These are phyloP conservation scores for Trachelus iudaicus DNA, from an alignment of 2,888 invertebrate species.

Conservation along the genomic window DNA sequence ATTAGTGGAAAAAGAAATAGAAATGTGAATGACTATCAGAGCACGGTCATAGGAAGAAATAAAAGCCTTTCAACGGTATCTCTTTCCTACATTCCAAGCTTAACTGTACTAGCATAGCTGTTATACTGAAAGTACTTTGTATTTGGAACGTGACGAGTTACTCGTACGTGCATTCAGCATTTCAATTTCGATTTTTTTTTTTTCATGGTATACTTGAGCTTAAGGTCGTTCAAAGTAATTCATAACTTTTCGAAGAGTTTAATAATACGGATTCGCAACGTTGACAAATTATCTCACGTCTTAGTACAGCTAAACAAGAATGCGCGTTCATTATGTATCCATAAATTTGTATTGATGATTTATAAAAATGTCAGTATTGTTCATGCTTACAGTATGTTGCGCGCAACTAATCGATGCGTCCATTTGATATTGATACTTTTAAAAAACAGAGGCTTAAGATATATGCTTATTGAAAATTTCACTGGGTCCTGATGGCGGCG, in stretches of 20 bases:
- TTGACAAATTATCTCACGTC: neutral
- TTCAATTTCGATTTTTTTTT: neutral
- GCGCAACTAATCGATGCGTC: neutral
- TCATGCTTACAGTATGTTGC: neutral
- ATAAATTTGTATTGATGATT: neutral
- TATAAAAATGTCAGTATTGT: neutral
- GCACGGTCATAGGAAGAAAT: neutral
- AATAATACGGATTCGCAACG: neutral
- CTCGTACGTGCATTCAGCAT: neutral
- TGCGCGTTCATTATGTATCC: neutral
- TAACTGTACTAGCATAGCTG: neutral
- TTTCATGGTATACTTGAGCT: neutral
- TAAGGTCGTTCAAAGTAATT: neutral
- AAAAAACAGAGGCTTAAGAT: neutral
- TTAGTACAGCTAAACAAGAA: neutral
- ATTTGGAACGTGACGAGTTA: neutral
- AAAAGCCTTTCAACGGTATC: neutral
- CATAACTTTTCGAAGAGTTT: neutral
- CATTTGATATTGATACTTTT: neutral
- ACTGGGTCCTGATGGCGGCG: neutral
- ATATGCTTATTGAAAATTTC: neutral
- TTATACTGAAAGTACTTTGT: neutral
- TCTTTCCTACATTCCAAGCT: neutral
- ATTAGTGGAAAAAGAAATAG: neutral
- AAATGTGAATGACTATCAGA: neutral